A percentile compares a stretch with the other conserved stretches of the same genome.
Conservation (phyloP, 2,888 invertebrate species). For the Buathra laborator region DNA sequence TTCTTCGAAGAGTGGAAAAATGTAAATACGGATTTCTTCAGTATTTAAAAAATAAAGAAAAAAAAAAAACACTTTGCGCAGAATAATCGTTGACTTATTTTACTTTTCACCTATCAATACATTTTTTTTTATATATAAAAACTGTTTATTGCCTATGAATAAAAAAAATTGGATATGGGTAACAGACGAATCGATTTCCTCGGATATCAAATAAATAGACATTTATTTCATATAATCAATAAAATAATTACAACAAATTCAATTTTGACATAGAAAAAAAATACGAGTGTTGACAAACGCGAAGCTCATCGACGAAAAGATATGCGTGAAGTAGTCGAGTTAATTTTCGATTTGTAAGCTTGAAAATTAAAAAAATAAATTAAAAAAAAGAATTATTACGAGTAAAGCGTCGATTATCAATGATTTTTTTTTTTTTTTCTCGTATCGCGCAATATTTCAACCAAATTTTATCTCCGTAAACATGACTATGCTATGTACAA, state of each 20-base stretch:
- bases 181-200: slow-evolving; percentile 13
- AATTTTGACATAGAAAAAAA: slow-evolving; percentile 70
- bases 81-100: slow-evolving; percentile 1
- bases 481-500: slow-evolving; percentile 64
- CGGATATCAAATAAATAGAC: slow-evolving; percentile 73
- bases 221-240: slow-evolving; percentile 74
- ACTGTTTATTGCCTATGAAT: too few relatives aligned
- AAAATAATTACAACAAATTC: slow-evolving; percentile 73
- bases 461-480: slow-evolving; percentile 52
- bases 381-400: not conserved
- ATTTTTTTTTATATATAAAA: not conserved
- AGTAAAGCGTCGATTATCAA: not conserved
- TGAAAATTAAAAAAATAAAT: slow-evolving; percentile 18
- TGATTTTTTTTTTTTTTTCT: slow-evolving; percentile 1
- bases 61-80: slow-evolving; percentile 46
- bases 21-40: slow-evolving; percentile 64
- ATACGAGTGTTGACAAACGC: slow-evolving; percentile 42
- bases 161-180: not conserved
- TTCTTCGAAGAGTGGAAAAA: slow-evolving; percentile 11
- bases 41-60: slow-evolving; percentile 59
- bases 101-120: not conserved
- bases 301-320: slow-evolving; percentile 49
- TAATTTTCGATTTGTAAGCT: slow-evolving; percentile 47
- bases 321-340: slow-evolving; percentile 51
- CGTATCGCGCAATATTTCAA: slow-evolving; percentile 14